phyloP scores from a whole-genome alignment of 2,113 vertebrate genomes.

The Halcyon malimbica region DNA sequence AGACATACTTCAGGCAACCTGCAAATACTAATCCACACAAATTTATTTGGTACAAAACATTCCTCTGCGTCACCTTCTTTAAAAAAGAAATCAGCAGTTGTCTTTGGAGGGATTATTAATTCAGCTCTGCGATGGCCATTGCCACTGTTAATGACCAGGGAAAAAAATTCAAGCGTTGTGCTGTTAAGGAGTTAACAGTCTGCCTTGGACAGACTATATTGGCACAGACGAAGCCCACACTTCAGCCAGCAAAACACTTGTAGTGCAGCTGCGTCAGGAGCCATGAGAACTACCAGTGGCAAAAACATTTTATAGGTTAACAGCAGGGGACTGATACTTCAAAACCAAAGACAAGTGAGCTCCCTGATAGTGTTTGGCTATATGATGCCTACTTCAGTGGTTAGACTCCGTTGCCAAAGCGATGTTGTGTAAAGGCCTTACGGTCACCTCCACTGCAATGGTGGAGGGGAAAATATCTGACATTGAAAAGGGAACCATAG shows the following conservation, averaged over 20 bases:
- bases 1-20: slow-evolving; percentile 73
- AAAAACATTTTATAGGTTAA: not conserved
- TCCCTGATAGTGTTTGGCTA: not conserved
- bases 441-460: not conserved
- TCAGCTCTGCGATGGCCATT: not conserved
- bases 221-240: not conserved
- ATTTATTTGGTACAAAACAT: slow-evolving; percentile 73
- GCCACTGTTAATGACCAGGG: not conserved
- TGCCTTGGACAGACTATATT: not conserved
- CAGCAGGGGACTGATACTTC: not conserved
- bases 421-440: not conserved
- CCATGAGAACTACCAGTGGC: not conserved
- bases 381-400: not conserved
- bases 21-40: slow-evolving; percentile 73
- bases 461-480: not conserved
- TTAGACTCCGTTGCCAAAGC: not conserved
- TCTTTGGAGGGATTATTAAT: slow-evolving; percentile 65
- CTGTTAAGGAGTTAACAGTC: not conserved
- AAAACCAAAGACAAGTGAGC: not conserved
- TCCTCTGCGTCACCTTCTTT: slow-evolving; percentile 62
- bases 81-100: slow-evolving; percentile 26
- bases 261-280: not conserved
- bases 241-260: not conserved
- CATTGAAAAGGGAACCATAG: not conserved
- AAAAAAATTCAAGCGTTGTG: not conserved